Percentiles rank a stretch among this genome's conserved stretches.
Conservation (phyloP, 1,140 invertebrate genomes). For the Semibalanus balanoides region DNA sequence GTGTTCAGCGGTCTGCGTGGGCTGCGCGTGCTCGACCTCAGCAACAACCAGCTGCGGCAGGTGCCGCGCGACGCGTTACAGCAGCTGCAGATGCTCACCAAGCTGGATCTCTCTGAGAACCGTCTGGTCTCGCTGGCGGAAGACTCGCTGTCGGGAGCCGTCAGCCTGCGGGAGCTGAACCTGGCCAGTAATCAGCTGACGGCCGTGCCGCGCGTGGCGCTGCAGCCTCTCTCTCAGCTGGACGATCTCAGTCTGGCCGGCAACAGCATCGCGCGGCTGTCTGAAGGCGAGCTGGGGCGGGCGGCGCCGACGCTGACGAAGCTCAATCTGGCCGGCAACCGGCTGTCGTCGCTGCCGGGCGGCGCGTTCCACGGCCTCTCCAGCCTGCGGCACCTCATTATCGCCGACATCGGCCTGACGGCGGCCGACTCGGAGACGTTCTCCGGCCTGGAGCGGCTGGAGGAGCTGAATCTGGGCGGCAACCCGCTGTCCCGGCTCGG, state of each 20-base stretch:
- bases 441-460: background rate
- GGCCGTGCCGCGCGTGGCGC: background rate
- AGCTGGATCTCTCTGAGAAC: constrained; percentile 60
- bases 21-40: constrained; percentile 55
- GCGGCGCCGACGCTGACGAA: background rate
- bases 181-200: background rate
- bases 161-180: background rate
- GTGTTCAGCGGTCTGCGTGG: constrained; percentile 60
- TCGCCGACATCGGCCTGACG: background rate
- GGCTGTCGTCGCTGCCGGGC: constrained; percentile 5
- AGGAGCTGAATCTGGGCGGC: background rate
- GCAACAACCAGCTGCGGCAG: constrained; percentile 53
- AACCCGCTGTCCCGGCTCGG: background rate
- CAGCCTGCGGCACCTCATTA: background rate
- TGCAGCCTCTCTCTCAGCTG: background rate
- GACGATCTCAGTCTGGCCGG: background rate
- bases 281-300: background rate
- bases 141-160: constrained; percentile 9
- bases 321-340: background rate
- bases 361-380: background rate
- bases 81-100: constrained; percentile 52
- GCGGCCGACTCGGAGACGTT: background rate
- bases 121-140: constrained; percentile 46
- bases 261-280: background rate
- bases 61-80: constrained; percentile 57